A percentile compares a stretch with the other conserved stretches of the same genome.
Conservation (phyloP, 1,140 invertebrate species). For the Trichonephila clavata region DNA sequence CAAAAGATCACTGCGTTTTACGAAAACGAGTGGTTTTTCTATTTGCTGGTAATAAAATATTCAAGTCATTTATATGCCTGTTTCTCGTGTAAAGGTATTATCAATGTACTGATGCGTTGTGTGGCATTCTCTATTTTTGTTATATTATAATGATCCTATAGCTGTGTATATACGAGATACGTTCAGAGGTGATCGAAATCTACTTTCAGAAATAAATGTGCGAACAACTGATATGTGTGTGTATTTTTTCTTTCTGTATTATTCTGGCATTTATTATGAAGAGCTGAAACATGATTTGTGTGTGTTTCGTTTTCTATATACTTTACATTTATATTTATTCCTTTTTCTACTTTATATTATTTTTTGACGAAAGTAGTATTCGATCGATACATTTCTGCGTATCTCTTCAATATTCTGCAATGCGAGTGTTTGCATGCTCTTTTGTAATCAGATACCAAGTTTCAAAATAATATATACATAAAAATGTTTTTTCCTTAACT, state of each 20-base stretch:
- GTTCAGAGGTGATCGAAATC: neutral
- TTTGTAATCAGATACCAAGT: neutral
- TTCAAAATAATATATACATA: neutral
- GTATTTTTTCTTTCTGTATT: slow-evolving; percentile 10
- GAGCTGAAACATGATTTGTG: slow-evolving; percentile 35
- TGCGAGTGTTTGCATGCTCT: slow-evolving; percentile 13
- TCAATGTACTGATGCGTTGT: slow-evolving; percentile 62
- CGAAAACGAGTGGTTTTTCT: slow-evolving; percentile 23
- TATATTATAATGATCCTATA: slow-evolving; percentile 65
- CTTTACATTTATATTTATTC: slow-evolving; percentile 5
- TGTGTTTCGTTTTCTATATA: neutral
- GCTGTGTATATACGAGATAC: neutral
- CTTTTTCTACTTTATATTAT: slow-evolving; percentile 14
- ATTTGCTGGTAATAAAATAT: slow-evolving; percentile 66
- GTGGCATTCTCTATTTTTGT: slow-evolving; percentile 71
- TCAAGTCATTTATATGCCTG: slow-evolving; percentile 69
- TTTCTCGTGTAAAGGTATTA: slow-evolving; percentile 65
- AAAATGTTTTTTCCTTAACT: no score
- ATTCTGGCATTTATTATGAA: neutral
- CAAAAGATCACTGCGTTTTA: slow-evolving; percentile 23
- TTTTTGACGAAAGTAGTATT: neutral
- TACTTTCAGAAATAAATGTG: neutral
- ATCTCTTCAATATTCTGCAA: neutral
- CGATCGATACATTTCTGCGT: neutral
- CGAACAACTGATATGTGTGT: slow-evolving; percentile 23